Evolutionary conservation across 2,888 invertebrate species (phyloP), one percentile per base, ranked within the genome.

Genomic region (Lycaena phlaeas): DNA sequence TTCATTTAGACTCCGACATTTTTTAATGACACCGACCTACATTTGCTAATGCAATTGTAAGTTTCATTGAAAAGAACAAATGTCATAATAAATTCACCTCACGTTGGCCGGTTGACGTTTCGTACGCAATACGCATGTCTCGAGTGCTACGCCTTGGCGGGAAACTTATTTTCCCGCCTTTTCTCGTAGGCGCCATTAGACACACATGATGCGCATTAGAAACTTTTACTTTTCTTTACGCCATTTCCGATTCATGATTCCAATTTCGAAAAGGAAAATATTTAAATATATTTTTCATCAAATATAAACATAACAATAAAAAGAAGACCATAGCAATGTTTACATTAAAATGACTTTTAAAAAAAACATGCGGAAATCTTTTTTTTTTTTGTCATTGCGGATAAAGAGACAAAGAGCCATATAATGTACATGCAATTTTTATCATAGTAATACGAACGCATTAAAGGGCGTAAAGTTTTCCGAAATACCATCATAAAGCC

Each of bases 101-200:
- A 15, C 30, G 30, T 15, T 9, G 22, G 22, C 2, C 9, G 22
- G 2, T 7, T 22, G 63, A 68, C 66, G 43, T 70, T 69, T 65
- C 55, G 70, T 70, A 78, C 79, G 78, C 77, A 66, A 69, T 71
- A 78, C 79, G 78, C 77, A 66, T 67, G 73, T 75, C 76, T 69
- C 70, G 64, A 64, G 64, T 57, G 61, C 53, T 45, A 52, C 61
- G 64, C 61, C 60, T 67, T 59, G 72, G 79, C 79, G 79, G 78
- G 79, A 78, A 81, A 78, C 66, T 71, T 68, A 70, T 71, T 81
- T 79, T 79, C 78, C 81, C 81, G 81, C 81, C 70, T 73, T 79
- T 77, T 72, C 57, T 50, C 64, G 53, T 49, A 40, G 57, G 52
- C 64, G 66, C 69, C 69, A 66, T 68, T 40, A 53, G 48, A 52